These are phyloP conservation scores for Lamellibrachia columna DNA, from an alignment of 2,888 invertebrate genomes.

Conservation along the genomic window DNA sequence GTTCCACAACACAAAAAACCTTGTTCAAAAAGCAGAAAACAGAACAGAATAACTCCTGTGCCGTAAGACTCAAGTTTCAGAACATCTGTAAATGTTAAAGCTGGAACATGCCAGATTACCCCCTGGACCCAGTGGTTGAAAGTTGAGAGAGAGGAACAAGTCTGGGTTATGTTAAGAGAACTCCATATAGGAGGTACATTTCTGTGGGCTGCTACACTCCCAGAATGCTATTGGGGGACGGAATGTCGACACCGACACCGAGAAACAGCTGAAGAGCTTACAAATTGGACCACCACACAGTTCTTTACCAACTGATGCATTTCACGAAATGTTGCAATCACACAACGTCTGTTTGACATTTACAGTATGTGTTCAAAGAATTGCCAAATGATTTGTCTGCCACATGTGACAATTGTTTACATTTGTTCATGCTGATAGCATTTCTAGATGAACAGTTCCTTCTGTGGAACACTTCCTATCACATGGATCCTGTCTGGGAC, in stretches of 20 bases:
- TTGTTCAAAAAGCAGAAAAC: too few relatives aligned
- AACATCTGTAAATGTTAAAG: too few relatives aligned
- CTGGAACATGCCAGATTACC: too few relatives aligned
- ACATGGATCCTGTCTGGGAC: background rate
- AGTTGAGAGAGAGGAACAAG: background rate
- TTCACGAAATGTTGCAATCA: constrained; percentile 8
- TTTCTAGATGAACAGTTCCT: background rate
- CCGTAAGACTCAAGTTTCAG: too few relatives aligned
- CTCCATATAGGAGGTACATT: background rate
- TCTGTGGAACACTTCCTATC: background rate
- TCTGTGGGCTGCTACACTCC: constrained; percentile 1
- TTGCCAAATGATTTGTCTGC: background rate
- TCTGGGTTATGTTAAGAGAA: background rate
- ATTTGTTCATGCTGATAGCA: background rate
- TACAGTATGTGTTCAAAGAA: constrained; percentile 10
- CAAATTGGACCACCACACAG: constrained; percentile 16
- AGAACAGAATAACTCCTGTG: too few relatives aligned
- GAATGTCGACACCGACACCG: background rate
- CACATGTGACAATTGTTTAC: background rate
- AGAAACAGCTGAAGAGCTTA: background rate
- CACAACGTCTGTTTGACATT: background rate
- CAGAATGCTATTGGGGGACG: background rate
- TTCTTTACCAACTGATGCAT: background rate
- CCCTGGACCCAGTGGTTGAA: background rate
- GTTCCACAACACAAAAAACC: too few relatives aligned